Evolutionary conservation across 2,113 vertebrate genomes (phyloP), one percentile per base, ranked within the genome.

Genomic region (Callipepla californica): DNA sequence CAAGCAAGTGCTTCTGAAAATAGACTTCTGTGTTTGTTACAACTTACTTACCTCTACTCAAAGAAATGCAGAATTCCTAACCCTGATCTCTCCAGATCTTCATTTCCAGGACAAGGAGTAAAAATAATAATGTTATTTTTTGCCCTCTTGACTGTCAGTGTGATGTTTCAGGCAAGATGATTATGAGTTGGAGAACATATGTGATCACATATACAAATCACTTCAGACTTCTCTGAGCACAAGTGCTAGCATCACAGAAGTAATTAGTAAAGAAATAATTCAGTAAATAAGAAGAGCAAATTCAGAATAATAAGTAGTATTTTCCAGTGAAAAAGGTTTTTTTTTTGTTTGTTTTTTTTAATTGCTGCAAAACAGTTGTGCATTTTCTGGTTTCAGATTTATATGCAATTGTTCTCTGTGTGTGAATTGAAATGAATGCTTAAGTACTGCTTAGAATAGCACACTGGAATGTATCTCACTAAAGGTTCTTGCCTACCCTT

Each of bases 311-410:
- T 20, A 82, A 20, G 2, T 30, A 81, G 44, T 76, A 3, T 32
- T 92, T 70, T 45, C 5, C 72, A 62, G 6, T 53, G 26, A 38
- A 61, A 11, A 83, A 3, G 2, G 22, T 2, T 17, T 6, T 21
- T 0, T 21, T 34, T 36, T 36, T 36, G 6, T 36, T 36, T 17
- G 4, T 21, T 0, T 21, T 34, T 48, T 74, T 58, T 50, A 0
- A 1, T 11, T 8, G 21, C 8, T 61, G 34, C 15, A 79, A 67
- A 84, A 9, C 7, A 26, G 7, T 84, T 70, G 20, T 50, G 7
- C 0, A 1, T 78, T 84, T 93, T 4, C 15, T 73, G 8, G n/a
- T 79, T 92, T 79, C 36, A 28, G 40, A 59, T 59, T 85, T 53
- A 28, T n/a, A 38, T 32, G 12, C 12, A 36, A 3, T 53, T 53